phyloP scores from a whole-genome alignment of 2,888 invertebrate species.

The Girardia tigrina region DNA sequence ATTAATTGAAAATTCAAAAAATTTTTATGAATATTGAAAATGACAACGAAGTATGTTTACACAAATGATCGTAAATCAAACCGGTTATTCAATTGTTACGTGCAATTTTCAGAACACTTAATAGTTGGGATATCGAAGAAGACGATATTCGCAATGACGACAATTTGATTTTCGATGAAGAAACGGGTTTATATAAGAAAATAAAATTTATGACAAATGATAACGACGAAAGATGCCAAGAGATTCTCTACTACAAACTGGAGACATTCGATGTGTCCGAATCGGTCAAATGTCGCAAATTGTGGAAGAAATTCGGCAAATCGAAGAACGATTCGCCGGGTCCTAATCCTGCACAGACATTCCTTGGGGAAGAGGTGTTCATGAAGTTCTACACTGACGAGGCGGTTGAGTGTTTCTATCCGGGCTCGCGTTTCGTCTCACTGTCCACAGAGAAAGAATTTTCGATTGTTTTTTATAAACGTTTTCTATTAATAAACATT shows the following conservation, averaged over 20 bases:
- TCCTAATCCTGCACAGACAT: constrained; percentile 90
- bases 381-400: constrained; percentile 59
- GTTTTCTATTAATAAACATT: too few species aligned
- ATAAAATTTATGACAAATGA: neutral
- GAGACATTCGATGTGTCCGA: constrained; percentile 66
- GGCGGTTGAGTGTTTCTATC: constrained; percentile 42
- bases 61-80: neutral
- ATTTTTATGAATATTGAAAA: neutral
- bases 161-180: neutral
- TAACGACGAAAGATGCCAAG: neutral
- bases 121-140: constrained; percentile 13
- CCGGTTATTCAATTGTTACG: neutral
- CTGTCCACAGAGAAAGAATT: neutral
- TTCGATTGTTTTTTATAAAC: too few species aligned
- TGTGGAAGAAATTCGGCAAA: constrained; percentile 86
- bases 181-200: neutral
- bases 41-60: neutral
- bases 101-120: neutral
- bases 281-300: constrained; percentile 74
- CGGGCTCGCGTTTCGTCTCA: neutral
- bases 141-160: neutral
- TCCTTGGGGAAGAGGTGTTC: constrained; percentile 81
- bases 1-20: neutral
- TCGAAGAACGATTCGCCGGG: constrained; percentile 81
- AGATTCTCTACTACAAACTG: constrained; percentile 47